phyloP scores from a whole-genome alignment of 2,113 vertebrate genomes.

The Arvicanthis niloticus region DNA sequence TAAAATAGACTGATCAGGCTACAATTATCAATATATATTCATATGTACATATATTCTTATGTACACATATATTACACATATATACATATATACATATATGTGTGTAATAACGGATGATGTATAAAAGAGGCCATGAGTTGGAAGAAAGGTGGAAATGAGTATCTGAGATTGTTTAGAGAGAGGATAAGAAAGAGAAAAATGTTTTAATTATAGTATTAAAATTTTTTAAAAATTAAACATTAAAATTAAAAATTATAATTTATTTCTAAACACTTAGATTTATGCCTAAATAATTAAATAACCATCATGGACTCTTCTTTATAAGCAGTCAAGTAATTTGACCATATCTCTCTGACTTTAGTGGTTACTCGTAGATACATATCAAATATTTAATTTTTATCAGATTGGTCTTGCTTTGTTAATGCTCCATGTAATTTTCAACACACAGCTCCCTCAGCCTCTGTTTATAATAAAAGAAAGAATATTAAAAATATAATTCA shows the following conservation, averaged over 20 bases:
- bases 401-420: neutral
- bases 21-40: too few relatives aligned
- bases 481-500: neutral
- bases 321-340: neutral
- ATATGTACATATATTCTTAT: too few relatives aligned
- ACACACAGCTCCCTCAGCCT: neutral
- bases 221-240: neutral
- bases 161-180: neutral
- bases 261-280: neutral
- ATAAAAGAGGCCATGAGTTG: neutral
- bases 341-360: neutral
- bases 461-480: neutral
- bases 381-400: neutral
- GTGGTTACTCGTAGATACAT: neutral
- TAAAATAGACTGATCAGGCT: too few relatives aligned
- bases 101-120: too few relatives aligned
- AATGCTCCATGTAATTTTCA: neutral
- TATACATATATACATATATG: too few relatives aligned
- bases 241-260: neutral
- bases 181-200: neutral
- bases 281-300: conserved; percentile 13
- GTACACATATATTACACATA: too few relatives aligned
- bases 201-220: neutral
- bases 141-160: neutral
- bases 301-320: neutral